A percentile compares a stretch with the other conserved stretches of the same genome.
Conservation (phyloP, 1,140 invertebrate species). For the Heliothis subflexa region DNA sequence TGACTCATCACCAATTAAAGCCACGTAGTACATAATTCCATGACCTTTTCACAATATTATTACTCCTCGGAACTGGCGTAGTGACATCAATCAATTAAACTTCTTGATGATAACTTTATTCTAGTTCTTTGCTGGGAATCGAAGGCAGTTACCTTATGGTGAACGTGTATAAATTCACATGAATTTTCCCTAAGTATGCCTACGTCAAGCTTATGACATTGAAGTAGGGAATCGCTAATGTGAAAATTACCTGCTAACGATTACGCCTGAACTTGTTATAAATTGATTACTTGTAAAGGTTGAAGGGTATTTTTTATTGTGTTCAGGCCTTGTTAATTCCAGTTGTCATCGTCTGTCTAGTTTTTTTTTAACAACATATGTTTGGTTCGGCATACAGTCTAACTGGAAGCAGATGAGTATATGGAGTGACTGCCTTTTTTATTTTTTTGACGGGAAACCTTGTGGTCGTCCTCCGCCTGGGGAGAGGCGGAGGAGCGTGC, state of each 20-base stretch:
- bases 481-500: too few relatives aligned
- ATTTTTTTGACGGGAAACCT: too few relatives aligned
- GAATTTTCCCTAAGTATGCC: slow-evolving; percentile 5
- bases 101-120: slow-evolving; percentile 4
- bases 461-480: too few relatives aligned
- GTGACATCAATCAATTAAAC: slow-evolving; percentile 9
- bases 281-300: slow-evolving; percentile 11
- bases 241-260: slow-evolving; percentile 10
- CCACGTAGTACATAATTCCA: background rate
- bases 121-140: slow-evolving; percentile 15
- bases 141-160: slow-evolving; percentile 1
- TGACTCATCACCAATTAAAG: background rate
- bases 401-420: too few relatives aligned
- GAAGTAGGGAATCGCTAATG: slow-evolving; percentile 4
- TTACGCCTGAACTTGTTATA: background rate
- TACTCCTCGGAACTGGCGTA: background rate
- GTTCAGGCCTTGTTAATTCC: too few relatives aligned
- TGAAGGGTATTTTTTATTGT: too few relatives aligned
- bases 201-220: slow-evolving; percentile 18
- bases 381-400: too few relatives aligned
- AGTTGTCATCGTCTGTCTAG: too few relatives aligned
- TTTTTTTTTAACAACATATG: too few relatives aligned
- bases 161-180: slow-evolving; percentile 21
- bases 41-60: background rate
- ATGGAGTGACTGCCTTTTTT: too few relatives aligned